A percentile compares a stretch with the other conserved stretches of the same genome.
Evolutionary conservation across 2,113 vertebrate species (phyloP).

Genomic region (Ploceus nigricollis): DNA sequence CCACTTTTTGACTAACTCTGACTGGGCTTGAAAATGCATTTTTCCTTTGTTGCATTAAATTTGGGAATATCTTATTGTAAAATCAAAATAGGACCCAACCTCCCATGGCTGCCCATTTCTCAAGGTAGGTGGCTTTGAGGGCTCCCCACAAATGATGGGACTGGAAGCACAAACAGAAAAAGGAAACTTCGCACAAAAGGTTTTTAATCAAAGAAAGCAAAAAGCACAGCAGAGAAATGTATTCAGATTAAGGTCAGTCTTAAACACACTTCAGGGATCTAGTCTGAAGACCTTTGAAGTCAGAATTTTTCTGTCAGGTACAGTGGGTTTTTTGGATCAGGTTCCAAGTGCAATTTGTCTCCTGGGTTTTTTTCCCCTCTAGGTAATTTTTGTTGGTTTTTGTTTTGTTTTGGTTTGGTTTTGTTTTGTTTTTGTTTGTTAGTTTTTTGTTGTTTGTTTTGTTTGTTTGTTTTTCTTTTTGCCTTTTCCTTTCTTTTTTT

Average conservation of each 20-base stretch:
- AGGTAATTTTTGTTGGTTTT: background rate
- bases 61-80: background rate
- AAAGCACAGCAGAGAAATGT: background rate
- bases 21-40: background rate
- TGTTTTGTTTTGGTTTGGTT: too few species aligned
- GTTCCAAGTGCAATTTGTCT: background rate
- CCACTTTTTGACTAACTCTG: background rate
- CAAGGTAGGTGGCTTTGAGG: background rate
- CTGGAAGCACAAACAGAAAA: background rate
- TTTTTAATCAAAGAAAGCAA: background rate
- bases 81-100: background rate
- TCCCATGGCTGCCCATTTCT: background rate
- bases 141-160: background rate
- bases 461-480: background rate
- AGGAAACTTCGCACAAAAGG: background rate
- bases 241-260: background rate
- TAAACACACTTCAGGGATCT: background rate
- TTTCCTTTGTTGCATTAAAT: background rate
- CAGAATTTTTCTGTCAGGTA: background rate
- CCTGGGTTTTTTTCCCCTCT: background rate
- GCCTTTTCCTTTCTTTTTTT: accelerated
- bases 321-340: background rate
- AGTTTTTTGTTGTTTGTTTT: background rate
- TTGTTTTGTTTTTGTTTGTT: too few species aligned
- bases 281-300: background rate